These are phyloP conservation scores for Acanthaster planci DNA, from an alignment of 35 echinoderm and acorn worm genomes.

Conservation along the genomic window DNA sequence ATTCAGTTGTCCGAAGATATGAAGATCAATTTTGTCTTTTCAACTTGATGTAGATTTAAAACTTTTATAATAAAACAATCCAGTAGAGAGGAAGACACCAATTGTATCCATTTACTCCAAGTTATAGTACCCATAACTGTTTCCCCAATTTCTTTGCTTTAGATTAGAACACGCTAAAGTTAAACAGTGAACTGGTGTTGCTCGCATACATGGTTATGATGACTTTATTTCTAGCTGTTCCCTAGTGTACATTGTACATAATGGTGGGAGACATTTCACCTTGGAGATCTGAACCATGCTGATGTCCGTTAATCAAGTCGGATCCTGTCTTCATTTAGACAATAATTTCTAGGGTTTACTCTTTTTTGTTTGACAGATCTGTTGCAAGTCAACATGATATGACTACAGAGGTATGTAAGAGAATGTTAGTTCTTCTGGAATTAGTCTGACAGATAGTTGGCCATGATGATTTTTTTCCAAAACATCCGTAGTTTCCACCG, in stretches of 20 bases:
- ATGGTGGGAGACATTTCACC: background rate
- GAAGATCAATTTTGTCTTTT: background rate
- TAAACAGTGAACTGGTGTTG: background rate
- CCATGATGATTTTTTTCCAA: constrained; percentile 5
- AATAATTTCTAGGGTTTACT: background rate
- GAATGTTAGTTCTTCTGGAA: background rate
- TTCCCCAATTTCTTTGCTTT: background rate
- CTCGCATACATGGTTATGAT: background rate
- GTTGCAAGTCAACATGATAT: background rate
- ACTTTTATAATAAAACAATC: background rate
- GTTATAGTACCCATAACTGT: background rate
- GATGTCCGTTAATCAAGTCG: background rate
- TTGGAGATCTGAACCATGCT: constrained; percentile 27
- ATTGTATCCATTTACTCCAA: background rate
- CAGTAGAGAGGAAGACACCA: background rate
- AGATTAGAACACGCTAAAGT: background rate
- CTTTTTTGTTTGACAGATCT: background rate
- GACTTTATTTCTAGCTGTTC: background rate
- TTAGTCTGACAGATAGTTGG: background rate
- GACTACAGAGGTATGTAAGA: background rate
- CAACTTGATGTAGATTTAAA: background rate
- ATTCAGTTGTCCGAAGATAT: background rate
- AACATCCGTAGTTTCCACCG: constrained; percentile 17
- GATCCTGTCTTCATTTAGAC: background rate
- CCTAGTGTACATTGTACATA: background rate